Evolutionary conservation across 1,140 invertebrate species (phyloP).

Genomic region (Megalopta genalis): DNA sequence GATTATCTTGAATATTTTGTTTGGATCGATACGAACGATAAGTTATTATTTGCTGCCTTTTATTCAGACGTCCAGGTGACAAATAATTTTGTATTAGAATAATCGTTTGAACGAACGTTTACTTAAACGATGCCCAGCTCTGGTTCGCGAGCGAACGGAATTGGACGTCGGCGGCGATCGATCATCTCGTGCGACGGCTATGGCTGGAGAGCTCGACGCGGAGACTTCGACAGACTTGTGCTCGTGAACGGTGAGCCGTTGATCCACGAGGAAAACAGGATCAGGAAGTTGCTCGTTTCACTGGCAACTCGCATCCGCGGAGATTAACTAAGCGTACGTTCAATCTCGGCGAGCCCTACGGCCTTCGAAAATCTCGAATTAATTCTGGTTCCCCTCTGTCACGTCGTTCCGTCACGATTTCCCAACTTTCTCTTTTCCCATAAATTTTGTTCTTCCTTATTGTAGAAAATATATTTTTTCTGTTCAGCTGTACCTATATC

Average conservation of each 20-base stretch:
- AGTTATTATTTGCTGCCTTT: too few relatives aligned
- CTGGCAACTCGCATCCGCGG: slow-evolving; percentile 56
- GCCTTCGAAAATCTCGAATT: slow-evolving; percentile 69
- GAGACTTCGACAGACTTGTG: slow-evolving; percentile 54
- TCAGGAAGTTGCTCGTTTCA: slow-evolving; percentile 65
- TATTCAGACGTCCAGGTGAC: too few relatives aligned
- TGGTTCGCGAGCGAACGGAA: neutral
- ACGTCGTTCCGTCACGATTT: neutral
- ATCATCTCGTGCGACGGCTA: slow-evolving; percentile 19
- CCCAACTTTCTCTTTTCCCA: neutral
- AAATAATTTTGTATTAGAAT: too few relatives aligned
- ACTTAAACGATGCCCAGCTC: too few relatives aligned
- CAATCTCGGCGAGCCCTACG: slow-evolving; percentile 68
- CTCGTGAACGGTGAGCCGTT: slow-evolving; percentile 29
- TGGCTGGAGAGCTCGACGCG: slow-evolving; percentile 58
- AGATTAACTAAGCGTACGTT: slow-evolving; percentile 70
- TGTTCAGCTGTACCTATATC: too few relatives aligned
- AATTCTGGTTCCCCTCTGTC: slow-evolving; percentile 61
- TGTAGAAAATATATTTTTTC: neutral
- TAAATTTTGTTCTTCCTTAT: too few relatives aligned
- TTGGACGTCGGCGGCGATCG: slow-evolving; percentile 26
- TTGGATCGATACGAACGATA: too few relatives aligned
- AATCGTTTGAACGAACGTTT: too few relatives aligned
- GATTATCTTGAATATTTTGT: too few relatives aligned
- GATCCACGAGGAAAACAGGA: slow-evolving; percentile 67